These are phyloP conservation scores for Pelecanus crispus DNA, from an alignment of 2,113 vertebrate genomes.

Conservation along the genomic window DNA sequence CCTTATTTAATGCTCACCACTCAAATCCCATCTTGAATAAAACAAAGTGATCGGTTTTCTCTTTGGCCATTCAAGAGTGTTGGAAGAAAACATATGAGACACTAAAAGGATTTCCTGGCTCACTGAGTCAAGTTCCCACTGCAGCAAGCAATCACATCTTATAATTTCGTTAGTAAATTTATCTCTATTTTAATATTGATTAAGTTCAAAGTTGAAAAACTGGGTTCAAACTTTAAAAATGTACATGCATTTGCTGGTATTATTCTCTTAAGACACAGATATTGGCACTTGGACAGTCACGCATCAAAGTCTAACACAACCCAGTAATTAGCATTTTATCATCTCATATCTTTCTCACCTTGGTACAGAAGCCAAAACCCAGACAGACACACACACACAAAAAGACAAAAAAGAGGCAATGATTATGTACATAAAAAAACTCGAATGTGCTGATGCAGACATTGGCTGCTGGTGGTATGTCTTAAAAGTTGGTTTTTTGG, in stretches of 20 bases:
- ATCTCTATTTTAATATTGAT: neutral
- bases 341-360: neutral
- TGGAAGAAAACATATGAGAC: neutral
- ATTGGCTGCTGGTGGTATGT: neutral
- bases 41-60: neutral
- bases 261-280: neutral
- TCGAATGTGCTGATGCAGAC: neutral
- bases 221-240: neutral
- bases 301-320: neutral
- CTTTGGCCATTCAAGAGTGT: neutral
- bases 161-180: neutral
- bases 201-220: neutral
- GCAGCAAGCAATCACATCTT: neutral
- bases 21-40: neutral
- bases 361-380: neutral
- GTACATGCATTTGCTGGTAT: neutral
- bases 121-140: neutral
- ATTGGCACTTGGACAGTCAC: neutral
- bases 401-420: neutral
- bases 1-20: neutral
- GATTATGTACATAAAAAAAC: neutral
- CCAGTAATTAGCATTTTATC: neutral
- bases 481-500: neutral
- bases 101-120: neutral
- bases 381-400: neutral